Conservation (phyloP, 2,113 vertebrate genomes). For the Mus musculus region DNA sequence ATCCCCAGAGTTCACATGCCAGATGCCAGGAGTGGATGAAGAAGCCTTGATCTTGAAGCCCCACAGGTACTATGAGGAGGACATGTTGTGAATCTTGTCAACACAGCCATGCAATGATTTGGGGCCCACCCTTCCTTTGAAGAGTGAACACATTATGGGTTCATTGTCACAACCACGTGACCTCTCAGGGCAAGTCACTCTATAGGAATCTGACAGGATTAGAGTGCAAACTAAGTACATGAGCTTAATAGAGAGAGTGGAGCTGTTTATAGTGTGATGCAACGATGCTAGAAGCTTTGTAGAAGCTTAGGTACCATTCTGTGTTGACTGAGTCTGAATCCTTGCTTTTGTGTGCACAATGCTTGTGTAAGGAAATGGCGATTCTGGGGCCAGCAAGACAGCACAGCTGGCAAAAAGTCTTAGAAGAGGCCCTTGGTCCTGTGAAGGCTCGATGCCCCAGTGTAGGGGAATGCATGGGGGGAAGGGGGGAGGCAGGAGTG, state of each 20-base stretch:
- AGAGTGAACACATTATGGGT: not conserved
- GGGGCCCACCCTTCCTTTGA: not conserved
- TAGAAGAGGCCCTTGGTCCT: too few species aligned
- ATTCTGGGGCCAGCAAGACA: not conserved
- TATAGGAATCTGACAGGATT: not conserved
- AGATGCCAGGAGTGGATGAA: not conserved
- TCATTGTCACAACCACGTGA: not conserved
- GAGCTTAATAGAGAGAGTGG: not conserved
- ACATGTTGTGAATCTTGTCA: not conserved
- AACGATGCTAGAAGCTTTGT: not conserved
- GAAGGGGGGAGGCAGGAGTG: too few species aligned
- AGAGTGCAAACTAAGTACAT: not conserved
- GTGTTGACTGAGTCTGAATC: not conserved
- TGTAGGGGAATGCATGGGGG: too few species aligned
- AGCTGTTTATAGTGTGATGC: not conserved
- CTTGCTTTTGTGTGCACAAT: not conserved
- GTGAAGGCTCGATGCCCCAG: too few species aligned
- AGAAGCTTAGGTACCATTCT: not conserved
- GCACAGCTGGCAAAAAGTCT: not conserved
- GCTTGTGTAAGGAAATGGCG: not conserved
- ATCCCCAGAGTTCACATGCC: not conserved
- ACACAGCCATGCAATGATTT: not conserved
- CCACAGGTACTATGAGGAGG: not conserved
- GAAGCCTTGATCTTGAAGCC: not conserved
- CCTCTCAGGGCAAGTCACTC: not conserved